Evolutionary conservation across 1,140 invertebrate species (phyloP).

Genomic region (Muscidifurax raptorellus): DNA sequence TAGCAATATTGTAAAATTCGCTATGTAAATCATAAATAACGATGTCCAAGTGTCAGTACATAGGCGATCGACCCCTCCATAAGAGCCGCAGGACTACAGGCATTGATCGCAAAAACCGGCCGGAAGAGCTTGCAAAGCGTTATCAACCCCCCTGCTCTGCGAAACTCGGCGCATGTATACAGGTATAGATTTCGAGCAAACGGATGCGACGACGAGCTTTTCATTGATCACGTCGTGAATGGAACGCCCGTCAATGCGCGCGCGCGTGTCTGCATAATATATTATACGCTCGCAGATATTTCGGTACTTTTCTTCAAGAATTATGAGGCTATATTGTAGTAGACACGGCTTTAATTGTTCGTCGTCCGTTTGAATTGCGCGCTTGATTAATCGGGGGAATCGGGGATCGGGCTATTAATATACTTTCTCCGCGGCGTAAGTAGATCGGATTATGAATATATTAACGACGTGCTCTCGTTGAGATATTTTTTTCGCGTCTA

Average conservation of each 20-base stretch:
- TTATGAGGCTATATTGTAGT: too few relatives aligned
- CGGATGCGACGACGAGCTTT: background rate
- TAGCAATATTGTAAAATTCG: too few relatives aligned
- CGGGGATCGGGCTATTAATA: background rate
- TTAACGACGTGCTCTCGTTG: too few relatives aligned
- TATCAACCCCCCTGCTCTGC: background rate
- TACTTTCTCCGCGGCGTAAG: too few relatives aligned
- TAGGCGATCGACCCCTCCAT: background rate
- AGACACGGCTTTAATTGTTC: too few relatives aligned
- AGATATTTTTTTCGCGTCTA: too few relatives aligned
- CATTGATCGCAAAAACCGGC: conserved; percentile 12
- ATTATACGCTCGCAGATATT: too few relatives aligned
- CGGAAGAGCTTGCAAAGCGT: conserved; percentile 21
- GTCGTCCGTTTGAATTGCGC: background rate
- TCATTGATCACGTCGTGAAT: conserved; percentile 36
- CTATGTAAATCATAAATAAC: too few relatives aligned
- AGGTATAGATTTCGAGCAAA: background rate
- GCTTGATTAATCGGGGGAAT: conserved; percentile 7
- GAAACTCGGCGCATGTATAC: background rate
- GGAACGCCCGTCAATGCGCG: background rate
- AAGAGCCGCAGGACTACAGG: background rate
- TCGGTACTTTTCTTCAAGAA: too few relatives aligned
- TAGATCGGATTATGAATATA: too few relatives aligned
- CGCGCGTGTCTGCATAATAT: too few relatives aligned
- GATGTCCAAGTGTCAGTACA: too few relatives aligned